These are phyloP conservation scores for Thecocarcelia acutangulata DNA, from an alignment of 2,888 invertebrate species.

Conservation along the genomic window DNA sequence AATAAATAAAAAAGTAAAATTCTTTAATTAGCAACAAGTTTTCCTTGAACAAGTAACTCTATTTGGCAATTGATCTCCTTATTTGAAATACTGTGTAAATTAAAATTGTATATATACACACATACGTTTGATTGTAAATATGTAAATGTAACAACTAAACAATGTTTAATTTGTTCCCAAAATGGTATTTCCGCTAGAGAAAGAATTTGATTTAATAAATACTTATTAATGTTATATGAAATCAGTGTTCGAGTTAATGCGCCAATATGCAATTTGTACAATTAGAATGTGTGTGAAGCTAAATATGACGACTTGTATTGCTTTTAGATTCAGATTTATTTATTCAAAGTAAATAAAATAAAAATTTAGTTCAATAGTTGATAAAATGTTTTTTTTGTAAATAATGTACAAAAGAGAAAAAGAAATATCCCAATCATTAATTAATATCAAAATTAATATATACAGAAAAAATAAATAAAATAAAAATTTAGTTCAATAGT, in stretches of 20 bases:
- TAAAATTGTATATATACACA: neutral
- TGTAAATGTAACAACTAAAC: conserved; percentile 31
- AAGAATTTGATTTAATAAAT: neutral
- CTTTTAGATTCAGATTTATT: no score
- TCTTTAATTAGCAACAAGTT: conserved; percentile 13
- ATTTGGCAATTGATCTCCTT: conserved; percentile 18
- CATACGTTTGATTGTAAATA: neutral
- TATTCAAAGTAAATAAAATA: no score
- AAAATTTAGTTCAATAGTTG: no score
- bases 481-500: no score
- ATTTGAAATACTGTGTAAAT: conserved; percentile 10
- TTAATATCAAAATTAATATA: no score
- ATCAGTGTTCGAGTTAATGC: neutral
- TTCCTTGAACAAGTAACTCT: conserved; percentile 39
- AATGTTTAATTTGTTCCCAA: conserved; percentile 4
- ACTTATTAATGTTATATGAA: conserved; percentile 18
- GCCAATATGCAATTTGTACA: no score
- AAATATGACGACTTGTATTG: no score
- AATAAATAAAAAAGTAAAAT: neutral
- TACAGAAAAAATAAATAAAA: no score
- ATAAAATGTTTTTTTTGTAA: no score
- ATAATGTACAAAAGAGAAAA: no score
- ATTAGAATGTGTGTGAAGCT: no score
- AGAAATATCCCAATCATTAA: no score
- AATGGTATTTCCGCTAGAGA: conserved; percentile 46